Conservation (phyloP, 2,113 vertebrate genomes). For the Canis aureus region DNA sequence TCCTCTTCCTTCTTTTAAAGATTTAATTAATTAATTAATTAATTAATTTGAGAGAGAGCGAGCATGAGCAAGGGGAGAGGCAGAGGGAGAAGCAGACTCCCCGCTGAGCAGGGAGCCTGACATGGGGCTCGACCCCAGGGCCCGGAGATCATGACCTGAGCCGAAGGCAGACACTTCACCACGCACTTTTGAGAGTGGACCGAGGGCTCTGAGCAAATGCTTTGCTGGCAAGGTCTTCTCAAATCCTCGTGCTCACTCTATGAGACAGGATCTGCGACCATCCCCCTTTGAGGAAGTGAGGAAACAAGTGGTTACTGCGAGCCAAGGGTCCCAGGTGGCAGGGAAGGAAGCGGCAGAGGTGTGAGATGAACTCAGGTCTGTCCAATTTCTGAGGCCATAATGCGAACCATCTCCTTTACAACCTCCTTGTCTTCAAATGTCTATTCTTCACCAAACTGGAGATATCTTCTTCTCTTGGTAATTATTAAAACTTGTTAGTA, state of each 20-base stretch:
- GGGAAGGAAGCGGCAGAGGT: not conserved
- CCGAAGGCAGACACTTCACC: not conserved
- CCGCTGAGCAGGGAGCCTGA: too few species aligned
- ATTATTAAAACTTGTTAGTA: not conserved
- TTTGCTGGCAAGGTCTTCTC: not conserved
- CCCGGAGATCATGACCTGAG: not conserved
- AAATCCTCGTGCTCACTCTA: rapidly evolving
- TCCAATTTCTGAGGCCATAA: not conserved
- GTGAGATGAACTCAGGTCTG: not conserved
- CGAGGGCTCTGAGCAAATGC: not conserved
- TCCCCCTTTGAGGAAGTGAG: not conserved
- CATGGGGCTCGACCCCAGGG: not conserved
- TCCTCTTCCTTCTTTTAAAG: not conserved
- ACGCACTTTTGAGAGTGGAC: not conserved
- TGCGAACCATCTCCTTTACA: not conserved
- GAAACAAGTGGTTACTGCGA: not conserved
- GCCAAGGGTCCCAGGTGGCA: not conserved
- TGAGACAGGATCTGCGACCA: not conserved
- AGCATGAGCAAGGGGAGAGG: too few species aligned
- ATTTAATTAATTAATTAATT: too few species aligned
- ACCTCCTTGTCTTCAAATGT: not conserved
- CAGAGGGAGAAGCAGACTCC: too few species aligned
- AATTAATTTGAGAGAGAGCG: too few species aligned
- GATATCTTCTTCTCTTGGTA: not conserved
- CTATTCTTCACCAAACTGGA: not conserved